Percentiles rank a stretch among this genome's conserved stretches.
phyloP scores from a whole-genome alignment of 2,888 invertebrate genomes.

The Chelonus formosanus region DNA sequence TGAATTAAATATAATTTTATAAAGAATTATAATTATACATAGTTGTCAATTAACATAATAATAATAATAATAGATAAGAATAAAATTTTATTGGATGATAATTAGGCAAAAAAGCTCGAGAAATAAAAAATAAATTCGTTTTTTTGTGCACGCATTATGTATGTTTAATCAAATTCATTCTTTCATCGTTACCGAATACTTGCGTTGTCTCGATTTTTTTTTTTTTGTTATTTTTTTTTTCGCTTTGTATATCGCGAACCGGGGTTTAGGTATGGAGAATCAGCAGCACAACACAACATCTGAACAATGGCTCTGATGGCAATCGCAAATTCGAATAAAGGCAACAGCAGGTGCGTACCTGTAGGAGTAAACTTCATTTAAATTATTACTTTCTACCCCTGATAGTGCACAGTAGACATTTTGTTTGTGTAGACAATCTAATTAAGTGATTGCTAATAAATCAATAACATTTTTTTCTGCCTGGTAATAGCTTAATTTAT shows the following conservation, averaged over 20 bases:
- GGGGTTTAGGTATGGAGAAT: constrained; percentile 53
- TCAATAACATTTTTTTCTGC: neutral
- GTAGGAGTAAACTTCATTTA: constrained; percentile 43
- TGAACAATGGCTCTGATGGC: constrained; percentile 39
- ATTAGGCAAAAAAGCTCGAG: too few relatives aligned
- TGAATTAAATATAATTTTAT: constrained; percentile 62
- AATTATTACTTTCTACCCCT: constrained; percentile 29
- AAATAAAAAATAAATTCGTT: too few relatives aligned
- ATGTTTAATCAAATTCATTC: neutral
- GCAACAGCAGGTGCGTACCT: constrained; percentile 48
- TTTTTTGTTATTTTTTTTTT: constrained; percentile 10
- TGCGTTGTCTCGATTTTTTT: neutral
- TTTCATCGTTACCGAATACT: neutral
- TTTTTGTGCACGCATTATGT: too few relatives aligned
- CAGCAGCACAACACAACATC: constrained; percentile 39
- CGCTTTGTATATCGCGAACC: constrained; percentile 15
- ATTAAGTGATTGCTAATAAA: constrained; percentile 13
- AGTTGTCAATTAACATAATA: too few relatives aligned
- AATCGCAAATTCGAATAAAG: constrained; percentile 27
- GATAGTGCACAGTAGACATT: constrained; percentile 24
- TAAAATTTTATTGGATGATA: too few relatives aligned
- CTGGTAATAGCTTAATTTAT: neutral
- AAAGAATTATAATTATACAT: constrained; percentile 38
- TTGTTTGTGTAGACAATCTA: constrained; percentile 10
- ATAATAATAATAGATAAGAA: too few relatives aligned